Conservation (phyloP, 2,113 vertebrate genomes). For the Pelodiscus sinensis region DNA sequence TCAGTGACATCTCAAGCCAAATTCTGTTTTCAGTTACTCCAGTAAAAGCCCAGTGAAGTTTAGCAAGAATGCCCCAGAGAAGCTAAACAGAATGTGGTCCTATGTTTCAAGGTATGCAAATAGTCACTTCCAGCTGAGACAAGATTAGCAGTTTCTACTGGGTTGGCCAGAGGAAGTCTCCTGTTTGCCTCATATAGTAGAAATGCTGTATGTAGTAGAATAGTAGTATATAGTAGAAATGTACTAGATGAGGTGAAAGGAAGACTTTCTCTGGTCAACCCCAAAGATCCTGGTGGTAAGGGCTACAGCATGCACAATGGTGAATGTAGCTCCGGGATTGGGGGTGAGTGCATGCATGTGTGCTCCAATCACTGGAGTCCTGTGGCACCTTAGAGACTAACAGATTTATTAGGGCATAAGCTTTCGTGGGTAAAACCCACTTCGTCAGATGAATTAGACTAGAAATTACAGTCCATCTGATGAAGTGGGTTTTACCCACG, state of each 20-base stretch:
- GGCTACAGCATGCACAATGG: not conserved
- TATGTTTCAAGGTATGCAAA: not conserved
- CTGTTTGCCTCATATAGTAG: not conserved
- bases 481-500: too few relatives aligned
- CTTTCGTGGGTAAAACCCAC: too few relatives aligned
- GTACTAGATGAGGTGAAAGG: too few relatives aligned
- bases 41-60: not conserved
- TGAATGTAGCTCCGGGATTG: not conserved
- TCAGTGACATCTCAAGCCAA: not conserved
- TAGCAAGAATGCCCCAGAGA: not conserved
- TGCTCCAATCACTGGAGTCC: too few relatives aligned
- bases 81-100: not conserved
- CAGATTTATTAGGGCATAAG: too few relatives aligned
- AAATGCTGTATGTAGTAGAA: not conserved
- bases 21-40: not conserved
- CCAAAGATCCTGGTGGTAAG: not conserved
- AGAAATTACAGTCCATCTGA: too few relatives aligned
- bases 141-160: not conserved
- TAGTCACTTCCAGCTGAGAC: slow-evolving; percentile 6
- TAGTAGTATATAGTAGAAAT: too few relatives aligned
- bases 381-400: too few relatives aligned
- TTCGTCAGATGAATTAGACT: too few relatives aligned
- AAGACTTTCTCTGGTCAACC: too few relatives aligned
- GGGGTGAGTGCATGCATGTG: too few relatives aligned
- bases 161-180: not conserved